Evolutionary conservation across 2,888 invertebrate species (phyloP).

Genomic region (Nezara viridula): DNA sequence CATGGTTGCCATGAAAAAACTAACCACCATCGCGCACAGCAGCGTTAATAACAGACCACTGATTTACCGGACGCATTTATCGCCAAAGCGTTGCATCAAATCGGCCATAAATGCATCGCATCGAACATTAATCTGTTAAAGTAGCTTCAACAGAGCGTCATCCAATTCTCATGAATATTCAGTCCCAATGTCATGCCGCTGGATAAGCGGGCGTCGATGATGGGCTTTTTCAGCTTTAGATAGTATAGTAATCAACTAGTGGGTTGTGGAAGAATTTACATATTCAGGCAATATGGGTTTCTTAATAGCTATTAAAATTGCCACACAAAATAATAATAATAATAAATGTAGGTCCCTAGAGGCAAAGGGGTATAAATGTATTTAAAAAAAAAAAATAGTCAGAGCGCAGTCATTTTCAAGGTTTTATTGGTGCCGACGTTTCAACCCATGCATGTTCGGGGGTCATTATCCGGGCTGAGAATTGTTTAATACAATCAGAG

Average conservation of each 20-base stretch:
- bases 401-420: too few species aligned
- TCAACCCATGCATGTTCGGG: too few species aligned
- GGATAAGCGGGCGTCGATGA: neutral
- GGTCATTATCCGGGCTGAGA: too few species aligned
- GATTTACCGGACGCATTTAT: neutral
- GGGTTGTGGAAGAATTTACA: neutral
- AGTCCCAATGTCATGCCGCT: neutral
- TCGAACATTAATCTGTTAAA: conserved; percentile 29
- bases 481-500: too few species aligned
- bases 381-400: too few species aligned
- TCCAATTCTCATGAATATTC: conserved; percentile 7
- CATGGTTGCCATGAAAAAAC: neutral
- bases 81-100: neutral
- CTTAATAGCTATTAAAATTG: neutral
- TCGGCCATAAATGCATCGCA: neutral
- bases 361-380: too few species aligned
- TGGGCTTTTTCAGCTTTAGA: neutral
- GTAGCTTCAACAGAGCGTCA: neutral
- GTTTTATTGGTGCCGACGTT: too few species aligned
- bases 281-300: neutral
- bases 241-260: neutral
- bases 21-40: neutral
- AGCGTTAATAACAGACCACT: neutral
- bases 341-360: too few species aligned
- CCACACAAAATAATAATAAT: too few species aligned